Percentiles rank a stretch among this genome's conserved stretches.
phyloP scores from a whole-genome alignment of 2,888 invertebrate species.

The Sacculina carcini region DNA sequence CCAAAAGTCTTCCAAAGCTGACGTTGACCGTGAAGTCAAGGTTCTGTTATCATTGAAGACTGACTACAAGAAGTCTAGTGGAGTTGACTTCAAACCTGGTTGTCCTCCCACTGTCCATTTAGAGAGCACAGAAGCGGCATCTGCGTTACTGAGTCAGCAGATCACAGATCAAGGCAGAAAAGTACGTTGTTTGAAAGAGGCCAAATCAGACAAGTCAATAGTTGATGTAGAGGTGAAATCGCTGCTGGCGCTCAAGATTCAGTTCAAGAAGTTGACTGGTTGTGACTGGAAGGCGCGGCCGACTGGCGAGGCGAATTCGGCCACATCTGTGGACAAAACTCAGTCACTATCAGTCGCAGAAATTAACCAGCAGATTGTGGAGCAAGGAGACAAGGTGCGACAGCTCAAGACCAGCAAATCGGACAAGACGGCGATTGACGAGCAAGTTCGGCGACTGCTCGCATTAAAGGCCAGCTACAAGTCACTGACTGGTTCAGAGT shows the following conservation, averaged over 20 bases:
- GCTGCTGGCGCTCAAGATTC: constrained; percentile 31
- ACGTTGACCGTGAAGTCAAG: constrained; percentile 25
- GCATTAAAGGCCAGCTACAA: constrained; percentile 35
- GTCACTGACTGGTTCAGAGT: constrained; percentile 28
- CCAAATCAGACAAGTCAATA: constrained; percentile 10
- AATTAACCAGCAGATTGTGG: constrained; percentile 17
- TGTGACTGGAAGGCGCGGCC: constrained; percentile 19
- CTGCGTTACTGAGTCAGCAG: not conserved
- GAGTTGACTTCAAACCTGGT: constrained; percentile 23
- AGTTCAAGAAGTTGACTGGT: constrained; percentile 34
- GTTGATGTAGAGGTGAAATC: constrained; percentile 26
- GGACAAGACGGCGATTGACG: constrained; percentile 28
- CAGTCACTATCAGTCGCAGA: too few species aligned
- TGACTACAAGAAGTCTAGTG: constrained; percentile 33
- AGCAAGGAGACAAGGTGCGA: constrained; percentile 38
- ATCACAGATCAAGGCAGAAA: not conserved
- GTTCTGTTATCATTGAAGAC: constrained; percentile 32
- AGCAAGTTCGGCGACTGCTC: constrained; percentile 30
- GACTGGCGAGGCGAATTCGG: not conserved
- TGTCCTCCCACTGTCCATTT: too few species aligned
- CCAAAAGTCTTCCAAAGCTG: constrained; percentile 10
- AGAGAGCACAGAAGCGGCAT: too few species aligned
- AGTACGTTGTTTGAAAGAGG: not conserved
- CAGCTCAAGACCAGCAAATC: constrained; percentile 39
- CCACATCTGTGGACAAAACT: too few species aligned